phyloP scores from a whole-genome alignment of 2,888 invertebrate genomes.

The Smittia aterrima region DNA sequence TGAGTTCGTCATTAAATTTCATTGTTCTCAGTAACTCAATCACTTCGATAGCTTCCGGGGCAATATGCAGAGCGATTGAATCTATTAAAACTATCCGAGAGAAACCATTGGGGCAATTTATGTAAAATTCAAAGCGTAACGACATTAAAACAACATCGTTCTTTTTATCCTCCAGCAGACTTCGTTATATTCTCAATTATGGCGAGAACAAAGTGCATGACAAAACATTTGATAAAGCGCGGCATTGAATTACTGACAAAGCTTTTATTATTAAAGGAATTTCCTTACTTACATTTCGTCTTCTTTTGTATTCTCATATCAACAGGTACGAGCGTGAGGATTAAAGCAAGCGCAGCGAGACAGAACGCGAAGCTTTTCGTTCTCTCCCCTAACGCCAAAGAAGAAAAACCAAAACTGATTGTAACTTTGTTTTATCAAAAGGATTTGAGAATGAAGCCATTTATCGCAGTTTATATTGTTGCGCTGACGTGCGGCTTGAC shows the following conservation, averaged over 20 bases:
- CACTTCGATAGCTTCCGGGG: too few species aligned
- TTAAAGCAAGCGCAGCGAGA: background rate
- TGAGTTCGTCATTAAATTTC: too few species aligned
- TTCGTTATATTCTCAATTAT: too few species aligned
- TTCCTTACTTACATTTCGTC: background rate
- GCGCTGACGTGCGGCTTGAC: constrained; percentile 25
- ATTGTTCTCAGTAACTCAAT: too few species aligned
- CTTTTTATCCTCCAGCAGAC: too few species aligned
- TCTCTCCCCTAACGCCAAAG: too few species aligned
- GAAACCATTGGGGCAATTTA: too few species aligned
- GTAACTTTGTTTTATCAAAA: background rate
- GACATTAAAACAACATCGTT: too few species aligned
- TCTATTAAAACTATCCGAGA: too few species aligned
- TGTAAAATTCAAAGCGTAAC: too few species aligned
- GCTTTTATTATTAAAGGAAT: background rate
- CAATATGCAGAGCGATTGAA: too few species aligned
- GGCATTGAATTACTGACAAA: background rate
- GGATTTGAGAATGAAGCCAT: constrained; percentile 13
- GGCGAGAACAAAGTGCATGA: background rate
- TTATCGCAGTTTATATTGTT: constrained; percentile 11
- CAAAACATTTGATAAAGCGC: constrained; percentile 3
- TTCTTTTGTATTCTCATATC: constrained; percentile 17
- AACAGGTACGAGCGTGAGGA: constrained; percentile 14
- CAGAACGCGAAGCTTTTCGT: too few species aligned
- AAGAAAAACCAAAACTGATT: background rate